These are phyloP conservation scores for Polietes domitor DNA, from an alignment of 2,888 invertebrate genomes.

Conservation along the genomic window DNA sequence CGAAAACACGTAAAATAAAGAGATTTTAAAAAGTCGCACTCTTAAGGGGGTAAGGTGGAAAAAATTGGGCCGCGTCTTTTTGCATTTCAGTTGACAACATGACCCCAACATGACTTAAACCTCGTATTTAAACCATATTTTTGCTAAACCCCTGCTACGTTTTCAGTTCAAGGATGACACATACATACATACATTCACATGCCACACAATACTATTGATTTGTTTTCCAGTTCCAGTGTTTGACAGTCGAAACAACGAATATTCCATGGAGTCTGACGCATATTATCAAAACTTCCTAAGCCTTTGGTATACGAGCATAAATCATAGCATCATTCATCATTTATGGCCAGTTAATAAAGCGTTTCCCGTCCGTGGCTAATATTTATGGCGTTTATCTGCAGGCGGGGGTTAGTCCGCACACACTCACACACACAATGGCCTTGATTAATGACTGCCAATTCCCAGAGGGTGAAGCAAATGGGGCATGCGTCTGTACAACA, in stretches of 20 bases:
- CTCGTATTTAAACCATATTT: no score
- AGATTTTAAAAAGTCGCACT: no score
- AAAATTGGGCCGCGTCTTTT: no score
- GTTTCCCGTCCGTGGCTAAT: conserved; percentile 22
- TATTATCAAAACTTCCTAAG: neutral
- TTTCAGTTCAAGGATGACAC: no score
- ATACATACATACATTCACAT: neutral
- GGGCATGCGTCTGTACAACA: neutral
- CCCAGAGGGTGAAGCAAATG: neutral
- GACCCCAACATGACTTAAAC: no score
- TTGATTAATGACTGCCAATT: conserved; percentile 31
- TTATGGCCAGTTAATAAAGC: neutral
- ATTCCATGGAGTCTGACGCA: neutral
- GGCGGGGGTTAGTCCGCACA: conserved; percentile 7
- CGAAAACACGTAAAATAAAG: no score
- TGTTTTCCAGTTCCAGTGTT: neutral
- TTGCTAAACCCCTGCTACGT: no score
- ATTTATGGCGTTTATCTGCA: conserved; percentile 25
- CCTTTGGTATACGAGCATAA: neutral
- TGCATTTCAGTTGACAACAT: no score
- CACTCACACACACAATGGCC: neutral
- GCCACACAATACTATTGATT: neutral
- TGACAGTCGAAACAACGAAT: neutral
- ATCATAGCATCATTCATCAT: conserved; percentile 34
- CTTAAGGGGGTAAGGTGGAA: no score